phyloP scores from a whole-genome alignment of 2,888 invertebrate species.

The Rhingia campestris region DNA sequence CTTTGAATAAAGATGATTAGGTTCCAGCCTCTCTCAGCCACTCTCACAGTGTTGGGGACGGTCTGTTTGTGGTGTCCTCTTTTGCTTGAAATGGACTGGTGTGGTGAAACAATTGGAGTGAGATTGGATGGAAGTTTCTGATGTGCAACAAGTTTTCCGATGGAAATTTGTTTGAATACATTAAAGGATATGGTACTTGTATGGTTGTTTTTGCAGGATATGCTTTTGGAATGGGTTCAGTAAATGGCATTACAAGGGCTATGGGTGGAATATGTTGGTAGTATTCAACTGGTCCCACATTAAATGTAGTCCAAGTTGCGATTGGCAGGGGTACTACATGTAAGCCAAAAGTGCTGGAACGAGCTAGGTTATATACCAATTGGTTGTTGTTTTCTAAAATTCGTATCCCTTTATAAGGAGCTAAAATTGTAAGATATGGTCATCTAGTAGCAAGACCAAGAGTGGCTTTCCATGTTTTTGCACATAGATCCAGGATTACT shows the following conservation, averaged over 20 bases:
- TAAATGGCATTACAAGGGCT: neutral
- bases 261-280: too few species aligned
- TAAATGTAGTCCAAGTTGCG: too few species aligned
- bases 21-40: constrained; percentile 22
- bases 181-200: neutral
- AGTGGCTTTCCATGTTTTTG: too few species aligned
- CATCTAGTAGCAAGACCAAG: too few species aligned
- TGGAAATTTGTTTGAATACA: neutral
- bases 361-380: too few species aligned
- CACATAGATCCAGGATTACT: too few species aligned
- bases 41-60: neutral
- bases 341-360: too few species aligned
- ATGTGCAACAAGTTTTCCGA: constrained; percentile 26
- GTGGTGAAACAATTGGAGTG: neutral
- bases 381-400: too few species aligned
- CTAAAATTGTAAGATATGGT: too few species aligned
- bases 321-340: too few species aligned
- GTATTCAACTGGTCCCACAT: too few species aligned
- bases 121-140: neutral
- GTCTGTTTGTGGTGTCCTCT: neutral
- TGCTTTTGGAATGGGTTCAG: neutral
- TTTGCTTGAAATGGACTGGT: neutral
- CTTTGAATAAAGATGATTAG: constrained; percentile 57
- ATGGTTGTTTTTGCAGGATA: neutral
- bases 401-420: too few species aligned